Percentiles rank a stretch among this genome's conserved stretches.
phyloP scores from a whole-genome alignment of 2,113 vertebrate genomes.

The Megaleporinus macrocephalus region DNA sequence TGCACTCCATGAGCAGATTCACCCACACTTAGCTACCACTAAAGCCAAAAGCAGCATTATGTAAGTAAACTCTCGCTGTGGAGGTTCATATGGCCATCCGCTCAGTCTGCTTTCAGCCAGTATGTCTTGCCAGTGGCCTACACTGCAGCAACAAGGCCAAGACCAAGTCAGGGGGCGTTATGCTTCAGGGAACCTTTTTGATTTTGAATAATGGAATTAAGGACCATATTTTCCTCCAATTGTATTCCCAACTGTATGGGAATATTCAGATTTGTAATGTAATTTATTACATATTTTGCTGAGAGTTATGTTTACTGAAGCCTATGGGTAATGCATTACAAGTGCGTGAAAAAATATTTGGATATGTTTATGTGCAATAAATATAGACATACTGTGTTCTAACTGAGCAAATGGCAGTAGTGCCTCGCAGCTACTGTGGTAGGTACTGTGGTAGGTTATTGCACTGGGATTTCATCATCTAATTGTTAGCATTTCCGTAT shows the following conservation, averaged over 20 bases:
- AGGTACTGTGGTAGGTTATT: slow-evolving; percentile 10
- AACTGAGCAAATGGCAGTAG: background rate
- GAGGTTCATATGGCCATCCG: background rate
- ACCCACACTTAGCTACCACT: background rate
- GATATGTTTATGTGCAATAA: background rate
- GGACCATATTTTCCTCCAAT: background rate
- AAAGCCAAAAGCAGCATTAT: slow-evolving; percentile 40
- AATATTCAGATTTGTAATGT: too few species aligned
- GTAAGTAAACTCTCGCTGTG: slow-evolving; percentile 23
- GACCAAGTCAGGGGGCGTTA: background rate
- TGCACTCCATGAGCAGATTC: background rate
- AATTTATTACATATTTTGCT: too few species aligned
- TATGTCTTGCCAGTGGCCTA: background rate
- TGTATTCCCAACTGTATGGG: background rate
- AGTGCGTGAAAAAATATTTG: too few species aligned
- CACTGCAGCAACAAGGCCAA: background rate
- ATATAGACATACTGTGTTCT: background rate
- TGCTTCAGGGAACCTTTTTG: background rate
- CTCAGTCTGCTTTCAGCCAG: slow-evolving; percentile 11
- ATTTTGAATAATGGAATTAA: background rate
- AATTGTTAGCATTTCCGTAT: slow-evolving; percentile 15
- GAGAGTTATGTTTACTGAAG: too few species aligned
- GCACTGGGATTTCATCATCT: slow-evolving; percentile 7
- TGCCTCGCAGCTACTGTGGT: background rate
- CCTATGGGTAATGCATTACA: too few species aligned